phyloP scores from a whole-genome alignment of 2,888 invertebrate genomes.

The Sarcophaga rosellei region DNA sequence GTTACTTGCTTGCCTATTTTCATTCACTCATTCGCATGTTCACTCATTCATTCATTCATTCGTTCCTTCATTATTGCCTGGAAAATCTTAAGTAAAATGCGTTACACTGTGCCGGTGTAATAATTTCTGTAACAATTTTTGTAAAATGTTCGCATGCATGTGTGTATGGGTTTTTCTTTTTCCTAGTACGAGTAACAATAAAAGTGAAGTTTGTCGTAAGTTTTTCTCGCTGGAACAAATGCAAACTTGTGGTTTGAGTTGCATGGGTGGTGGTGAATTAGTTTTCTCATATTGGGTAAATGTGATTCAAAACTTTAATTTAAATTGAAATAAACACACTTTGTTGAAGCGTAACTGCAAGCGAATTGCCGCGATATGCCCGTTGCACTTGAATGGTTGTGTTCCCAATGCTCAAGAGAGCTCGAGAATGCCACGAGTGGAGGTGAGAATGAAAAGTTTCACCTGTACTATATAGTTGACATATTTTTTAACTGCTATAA shows the following conservation, averaged over 20 bases:
- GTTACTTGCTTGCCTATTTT: neutral
- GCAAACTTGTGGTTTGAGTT: no score
- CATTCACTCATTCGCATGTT: neutral
- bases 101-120: no score
- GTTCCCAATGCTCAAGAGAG: no score
- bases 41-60: no score
- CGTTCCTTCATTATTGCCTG: no score
- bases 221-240: neutral
- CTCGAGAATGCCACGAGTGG: neutral
- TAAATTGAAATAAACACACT: constrained; percentile 74
- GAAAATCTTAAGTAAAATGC: no score
- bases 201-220: constrained; percentile 28
- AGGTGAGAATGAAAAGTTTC: constrained; percentile 27
- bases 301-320: constrained; percentile 73
- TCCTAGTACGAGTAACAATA: constrained; percentile 29
- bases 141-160: neutral
- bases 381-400: constrained; percentile 35
- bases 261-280: neutral
- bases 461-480: neutral
- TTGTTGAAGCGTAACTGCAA: constrained; percentile 67
- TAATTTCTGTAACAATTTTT: neutral
- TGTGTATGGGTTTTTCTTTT: neutral
- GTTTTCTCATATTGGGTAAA: constrained; percentile 55
- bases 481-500: constrained; percentile 11
- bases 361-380: constrained; percentile 47